phyloP scores from a whole-genome alignment of 2,113 vertebrate genomes.

The Ciconia maguari region DNA sequence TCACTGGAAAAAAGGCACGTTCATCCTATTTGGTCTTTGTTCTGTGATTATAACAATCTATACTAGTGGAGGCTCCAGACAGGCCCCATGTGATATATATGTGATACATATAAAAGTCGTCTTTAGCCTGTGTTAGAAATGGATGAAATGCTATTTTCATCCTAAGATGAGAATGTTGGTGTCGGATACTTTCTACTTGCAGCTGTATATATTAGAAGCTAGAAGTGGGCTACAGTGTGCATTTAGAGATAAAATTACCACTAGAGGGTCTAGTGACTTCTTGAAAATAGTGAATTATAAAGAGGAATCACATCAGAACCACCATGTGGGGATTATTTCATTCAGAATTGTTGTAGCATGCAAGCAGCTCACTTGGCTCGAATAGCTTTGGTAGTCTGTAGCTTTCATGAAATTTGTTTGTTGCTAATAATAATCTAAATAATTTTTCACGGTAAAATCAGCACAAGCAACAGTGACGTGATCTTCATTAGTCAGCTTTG shows the following conservation, averaged over 20 bases:
- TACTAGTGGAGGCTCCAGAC: not conserved
- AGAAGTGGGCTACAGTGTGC: not conserved
- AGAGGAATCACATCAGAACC: not conserved
- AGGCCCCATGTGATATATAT: not conserved
- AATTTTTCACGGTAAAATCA: constrained; percentile 54
- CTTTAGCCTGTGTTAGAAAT: not conserved
- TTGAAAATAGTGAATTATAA: not conserved
- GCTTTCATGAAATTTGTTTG: not conserved
- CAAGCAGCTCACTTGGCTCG: not conserved
- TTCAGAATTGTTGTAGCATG: not conserved
- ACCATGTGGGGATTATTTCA: not conserved
- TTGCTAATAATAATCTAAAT: constrained; percentile 35
- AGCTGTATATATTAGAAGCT: not conserved
- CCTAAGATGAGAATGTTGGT: not conserved
- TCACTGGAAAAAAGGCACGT: not conserved
- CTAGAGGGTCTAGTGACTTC: not conserved
- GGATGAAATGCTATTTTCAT: not conserved
- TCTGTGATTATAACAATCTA: not conserved
- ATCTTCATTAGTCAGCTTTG: constrained; percentile 66
- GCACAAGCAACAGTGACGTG: constrained; percentile 49
- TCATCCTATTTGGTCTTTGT: not conserved
- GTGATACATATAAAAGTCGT: not conserved
- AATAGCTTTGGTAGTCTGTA: not conserved
- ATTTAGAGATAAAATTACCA: not conserved
- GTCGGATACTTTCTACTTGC: not conserved